Percentiles rank a stretch among this genome's conserved stretches.
phyloP scores from a whole-genome alignment of 2,113 vertebrate genomes.

The Apus apus region DNA sequence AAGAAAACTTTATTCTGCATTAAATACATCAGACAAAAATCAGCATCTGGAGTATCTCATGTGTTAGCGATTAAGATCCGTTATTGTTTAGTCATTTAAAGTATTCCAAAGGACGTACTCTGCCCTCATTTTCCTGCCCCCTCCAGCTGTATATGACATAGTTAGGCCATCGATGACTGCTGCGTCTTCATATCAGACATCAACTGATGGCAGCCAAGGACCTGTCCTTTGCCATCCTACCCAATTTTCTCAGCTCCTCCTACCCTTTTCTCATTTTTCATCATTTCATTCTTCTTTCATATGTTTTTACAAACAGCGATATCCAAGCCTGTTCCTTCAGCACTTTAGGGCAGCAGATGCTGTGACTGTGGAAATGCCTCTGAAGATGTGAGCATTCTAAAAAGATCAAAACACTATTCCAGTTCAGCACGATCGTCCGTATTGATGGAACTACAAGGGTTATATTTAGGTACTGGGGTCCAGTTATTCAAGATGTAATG shows the following conservation, averaged over 20 bases:
- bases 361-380: background rate
- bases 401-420: background rate
- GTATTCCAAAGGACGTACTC: conserved; percentile 11
- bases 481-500: background rate
- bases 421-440: background rate
- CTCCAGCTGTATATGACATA: background rate
- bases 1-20: conserved; percentile 42
- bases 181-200: background rate
- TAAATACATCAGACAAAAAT: conserved; percentile 21
- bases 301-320: background rate
- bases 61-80: conserved; percentile 40
- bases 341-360: background rate
- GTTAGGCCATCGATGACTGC: background rate
- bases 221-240: background rate
- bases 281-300: background rate
- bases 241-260: background rate
- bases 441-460: background rate
- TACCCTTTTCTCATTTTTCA: background rate
- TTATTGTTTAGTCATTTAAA: conserved; percentile 19
- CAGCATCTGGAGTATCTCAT: conserved; percentile 31
- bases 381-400: background rate
- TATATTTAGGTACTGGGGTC: background rate
- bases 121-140: background rate
- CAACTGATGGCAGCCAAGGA: background rate
- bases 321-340: background rate